phyloP scores from a whole-genome alignment of 1,140 invertebrate species.

The Littorina saxatilis region DNA sequence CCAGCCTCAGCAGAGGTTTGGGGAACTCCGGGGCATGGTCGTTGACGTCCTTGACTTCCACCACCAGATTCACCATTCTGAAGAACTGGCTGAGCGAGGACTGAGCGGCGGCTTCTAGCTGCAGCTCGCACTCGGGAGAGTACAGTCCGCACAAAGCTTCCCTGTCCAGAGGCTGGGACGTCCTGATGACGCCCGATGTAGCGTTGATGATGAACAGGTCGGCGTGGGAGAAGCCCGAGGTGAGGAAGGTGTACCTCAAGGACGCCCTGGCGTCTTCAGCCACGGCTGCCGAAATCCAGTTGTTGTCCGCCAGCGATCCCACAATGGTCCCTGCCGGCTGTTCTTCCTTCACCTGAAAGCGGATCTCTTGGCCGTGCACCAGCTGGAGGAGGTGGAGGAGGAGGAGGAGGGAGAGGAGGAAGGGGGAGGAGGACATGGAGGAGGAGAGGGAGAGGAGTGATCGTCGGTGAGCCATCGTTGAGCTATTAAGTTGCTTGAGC shows the following conservation, averaged over 20 bases:
- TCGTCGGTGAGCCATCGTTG: neutral
- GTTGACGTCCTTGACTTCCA: slow-evolving; percentile 62
- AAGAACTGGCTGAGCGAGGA: slow-evolving; percentile 58
- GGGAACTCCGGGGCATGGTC: slow-evolving; percentile 63
- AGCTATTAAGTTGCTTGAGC: neutral
- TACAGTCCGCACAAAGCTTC: slow-evolving; percentile 39
- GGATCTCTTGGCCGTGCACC: slow-evolving; percentile 8
- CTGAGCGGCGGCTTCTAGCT: slow-evolving; percentile 53
- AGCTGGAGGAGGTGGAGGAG: neutral
- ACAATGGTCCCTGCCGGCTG: slow-evolving; percentile 30
- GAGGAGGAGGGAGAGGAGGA: slow-evolving; percentile 2
- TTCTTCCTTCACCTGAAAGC: slow-evolving; percentile 25
- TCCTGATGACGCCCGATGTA: slow-evolving; percentile 89
- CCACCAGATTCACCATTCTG: slow-evolving; percentile 59
- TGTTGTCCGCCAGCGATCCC: slow-evolving; percentile 29
- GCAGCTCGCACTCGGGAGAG: slow-evolving; percentile 46
- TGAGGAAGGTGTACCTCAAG: slow-evolving; percentile 33
- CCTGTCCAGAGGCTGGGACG: slow-evolving; percentile 32
- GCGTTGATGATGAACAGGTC: slow-evolving; percentile 88
- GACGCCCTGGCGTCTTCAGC: slow-evolving; percentile 12
- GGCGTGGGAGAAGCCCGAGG: slow-evolving; percentile 29
- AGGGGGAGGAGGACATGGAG: neutral
- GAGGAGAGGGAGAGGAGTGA: neutral
- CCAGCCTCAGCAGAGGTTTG: slow-evolving; percentile 38
- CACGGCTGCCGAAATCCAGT: slow-evolving; percentile 3